Conservation (phyloP, 2,113 vertebrate genomes). For the Cranoglanis bouderius region DNA sequence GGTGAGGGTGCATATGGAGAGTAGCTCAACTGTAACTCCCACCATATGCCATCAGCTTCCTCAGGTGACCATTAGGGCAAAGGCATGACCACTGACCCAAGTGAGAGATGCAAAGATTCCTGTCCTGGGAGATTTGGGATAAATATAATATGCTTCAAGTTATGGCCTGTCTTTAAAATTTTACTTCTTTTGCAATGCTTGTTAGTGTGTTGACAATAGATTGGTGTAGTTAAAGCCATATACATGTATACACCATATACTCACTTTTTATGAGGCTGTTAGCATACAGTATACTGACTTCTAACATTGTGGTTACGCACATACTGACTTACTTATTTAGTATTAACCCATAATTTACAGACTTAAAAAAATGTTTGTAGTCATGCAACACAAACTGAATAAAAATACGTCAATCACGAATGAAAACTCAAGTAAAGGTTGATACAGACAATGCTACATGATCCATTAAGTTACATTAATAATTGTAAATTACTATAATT, state of each 20-base stretch:
- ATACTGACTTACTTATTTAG: not conserved
- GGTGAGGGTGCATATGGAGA: not conserved
- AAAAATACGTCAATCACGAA: too few species aligned
- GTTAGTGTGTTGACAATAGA: not conserved
- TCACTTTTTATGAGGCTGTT: not conserved
- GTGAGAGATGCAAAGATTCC: not conserved
- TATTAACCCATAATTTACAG: not conserved
- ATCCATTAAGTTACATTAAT: too few species aligned
- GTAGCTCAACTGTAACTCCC: conserved; percentile 3
- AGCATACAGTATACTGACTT: not conserved
- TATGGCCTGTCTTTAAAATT: not conserved
- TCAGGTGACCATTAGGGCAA: conserved; percentile 38
- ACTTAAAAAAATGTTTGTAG: too few species aligned
- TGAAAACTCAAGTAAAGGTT: too few species aligned
- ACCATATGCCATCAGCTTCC: conserved; percentile 25
- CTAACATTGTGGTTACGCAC: not conserved
- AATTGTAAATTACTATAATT: too few species aligned
- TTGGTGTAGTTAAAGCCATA: not conserved
- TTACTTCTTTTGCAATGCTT: not conserved
- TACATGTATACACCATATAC: not conserved
- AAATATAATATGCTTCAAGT: not conserved
- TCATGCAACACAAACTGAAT: too few species aligned
- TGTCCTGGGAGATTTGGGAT: not conserved
- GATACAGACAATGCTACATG: too few species aligned
- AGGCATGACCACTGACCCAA: conserved; percentile 11